Percentiles rank a stretch among this genome's conserved stretches.
Evolutionary conservation across 2,888 invertebrate species (phyloP).

Genomic region (Crossocerus cetratus): DNA sequence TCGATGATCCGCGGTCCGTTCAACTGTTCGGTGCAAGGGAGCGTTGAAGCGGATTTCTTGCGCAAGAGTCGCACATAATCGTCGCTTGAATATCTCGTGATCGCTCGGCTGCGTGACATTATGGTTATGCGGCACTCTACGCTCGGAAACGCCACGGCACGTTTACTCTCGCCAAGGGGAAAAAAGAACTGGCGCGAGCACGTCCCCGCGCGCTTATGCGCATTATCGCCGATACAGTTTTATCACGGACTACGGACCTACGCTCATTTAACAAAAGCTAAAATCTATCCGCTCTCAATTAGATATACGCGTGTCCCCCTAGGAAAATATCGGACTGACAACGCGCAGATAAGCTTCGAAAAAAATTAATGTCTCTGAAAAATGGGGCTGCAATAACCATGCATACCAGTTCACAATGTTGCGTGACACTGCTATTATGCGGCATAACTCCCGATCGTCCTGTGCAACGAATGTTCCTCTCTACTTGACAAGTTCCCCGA

Average conservation of each 20-base stretch:
- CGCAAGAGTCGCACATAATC: not conserved
- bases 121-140: not conserved
- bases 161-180: not conserved
- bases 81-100: not conserved
- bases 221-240: not conserved
- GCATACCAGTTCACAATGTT: too few species aligned
- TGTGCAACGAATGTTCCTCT: too few species aligned
- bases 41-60: not conserved
- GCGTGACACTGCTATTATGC: too few species aligned
- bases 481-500: too few species aligned
- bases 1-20: too few species aligned
- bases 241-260: not conserved
- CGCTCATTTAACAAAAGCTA: not conserved
- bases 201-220: not conserved
- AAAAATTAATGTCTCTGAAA: too few species aligned
- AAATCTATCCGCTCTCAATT: not conserved
- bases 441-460: too few species aligned
- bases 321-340: too few species aligned
- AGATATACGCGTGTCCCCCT: too few species aligned
- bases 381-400: too few species aligned
- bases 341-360: too few species aligned
- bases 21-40: not conserved
- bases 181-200: not conserved
- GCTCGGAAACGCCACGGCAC: not conserved
- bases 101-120: slow-evolving; percentile 2